Evolutionary conservation across 2,797 vertebrate species (phyloP), one percentile per base, ranked within the genome.

Genomic region (Stomatorhinus walkeri): DNA sequence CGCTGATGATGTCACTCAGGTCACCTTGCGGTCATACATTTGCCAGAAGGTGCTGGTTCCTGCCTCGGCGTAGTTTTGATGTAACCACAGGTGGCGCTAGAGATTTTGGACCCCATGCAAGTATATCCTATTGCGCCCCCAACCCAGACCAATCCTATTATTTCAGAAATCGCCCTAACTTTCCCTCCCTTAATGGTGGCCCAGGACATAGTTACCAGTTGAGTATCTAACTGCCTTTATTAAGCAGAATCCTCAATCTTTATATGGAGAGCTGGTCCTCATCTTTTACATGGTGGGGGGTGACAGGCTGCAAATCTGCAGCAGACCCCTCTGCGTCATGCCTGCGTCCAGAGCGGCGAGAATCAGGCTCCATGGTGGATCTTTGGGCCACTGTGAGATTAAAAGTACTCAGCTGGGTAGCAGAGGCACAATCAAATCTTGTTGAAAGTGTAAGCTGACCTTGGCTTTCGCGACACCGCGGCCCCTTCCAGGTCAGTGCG

Each of bases 401-500:
- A 94, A 93, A 90, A 89, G 88, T 89, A 88, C 90, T 89, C 88
- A 88, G 14, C 54, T 92, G 88, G 91, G 88, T 90, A 89, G 9
- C 32, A 88, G 90, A 89, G 91, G 90, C 88, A 72, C 89, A 90
- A 91, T 90, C 89, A 93, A 95, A 96, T 96, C 95, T 95, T 95
- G 95, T 95, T 96, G 95, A 96, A 93, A 94, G 95, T 94, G 94
- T 94, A 92, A 92, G 94, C 94, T 95, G 94, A 95, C 95, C 95
- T 95, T 95, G 94, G 94, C 93, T 90, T 92, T 91, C 93, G 91
- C 94, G 95, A 96, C 95, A 94, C 95, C 91, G 93, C 92, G 94
- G 93, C 95, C 94, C 94, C 89, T 91, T 92, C 91, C 92, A 93
- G 95, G 94, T 95, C 95, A 95, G 91, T 89, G 89, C 92, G 89